Percentiles rank a stretch among this genome's conserved stretches.
phyloP scores from a whole-genome alignment of 1,140 invertebrate genomes.

The Octopus bimaculoides region DNA sequence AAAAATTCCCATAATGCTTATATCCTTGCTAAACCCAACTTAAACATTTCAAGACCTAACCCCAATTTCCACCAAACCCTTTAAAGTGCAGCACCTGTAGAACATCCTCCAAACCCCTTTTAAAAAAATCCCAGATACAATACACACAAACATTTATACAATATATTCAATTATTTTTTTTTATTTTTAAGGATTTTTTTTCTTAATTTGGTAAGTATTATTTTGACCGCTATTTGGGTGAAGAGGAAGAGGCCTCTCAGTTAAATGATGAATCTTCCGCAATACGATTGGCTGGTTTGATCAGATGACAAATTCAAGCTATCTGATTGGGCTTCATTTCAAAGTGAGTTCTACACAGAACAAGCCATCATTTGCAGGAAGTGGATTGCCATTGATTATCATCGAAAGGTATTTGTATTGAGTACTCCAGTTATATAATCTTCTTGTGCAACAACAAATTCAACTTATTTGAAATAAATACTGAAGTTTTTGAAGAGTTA shows the following conservation, averaged over 20 bases:
- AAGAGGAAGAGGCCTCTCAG: not conserved
- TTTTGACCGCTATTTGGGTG: conserved; percentile 10
- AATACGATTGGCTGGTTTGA: not conserved
- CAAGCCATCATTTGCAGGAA: conserved; percentile 6
- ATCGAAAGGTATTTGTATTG: conserved; percentile 8
- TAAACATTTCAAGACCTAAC: no score
- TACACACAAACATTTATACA: no score
- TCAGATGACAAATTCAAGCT: not conserved
- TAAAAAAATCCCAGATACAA: no score
- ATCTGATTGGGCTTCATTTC: conserved; percentile 3
- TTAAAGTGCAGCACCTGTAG: no score
- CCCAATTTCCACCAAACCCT: no score
- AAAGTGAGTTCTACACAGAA: conserved; percentile 5
- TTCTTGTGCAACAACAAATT: not conserved
- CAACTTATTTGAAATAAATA: no score
- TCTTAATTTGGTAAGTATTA: conserved; percentile 5
- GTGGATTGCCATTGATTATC: conserved; percentile 9
- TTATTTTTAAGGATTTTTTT: not conserved
- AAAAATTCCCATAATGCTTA: no score
- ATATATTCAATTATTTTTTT: not conserved
- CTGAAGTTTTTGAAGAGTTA: no score
- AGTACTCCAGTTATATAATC: not conserved
- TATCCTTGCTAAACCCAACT: no score
- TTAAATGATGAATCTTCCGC: not conserved
- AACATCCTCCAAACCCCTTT: no score